Base-by-base conservation (phyloP, 2,888 invertebrate genomes). In the Ochlodes sylvanus region DNA sequence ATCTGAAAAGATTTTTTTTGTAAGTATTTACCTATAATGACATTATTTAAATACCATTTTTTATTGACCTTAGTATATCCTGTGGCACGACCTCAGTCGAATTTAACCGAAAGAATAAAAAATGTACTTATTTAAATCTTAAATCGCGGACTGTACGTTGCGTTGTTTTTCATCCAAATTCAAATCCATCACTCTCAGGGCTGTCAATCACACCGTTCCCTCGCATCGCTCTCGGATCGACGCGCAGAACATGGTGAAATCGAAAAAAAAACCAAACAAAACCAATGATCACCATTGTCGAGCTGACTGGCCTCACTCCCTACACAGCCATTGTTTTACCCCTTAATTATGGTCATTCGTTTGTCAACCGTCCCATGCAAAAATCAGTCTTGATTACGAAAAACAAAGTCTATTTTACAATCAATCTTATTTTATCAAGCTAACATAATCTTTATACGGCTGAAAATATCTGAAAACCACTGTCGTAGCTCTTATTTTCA, bases 231-330 rank as follows among this genome's bases (percentile, higher is more conserved):
- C 42, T 60, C 60, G 38, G 44, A 58, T 61, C 67, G 56, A 64
- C 47, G 32, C 60, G 41, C 52, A 19, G 55, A 47, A 67, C 67
- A 61, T 54, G 54, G 19, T 42, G 19, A 34, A 34, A 60, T 71
- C 71, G 67, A 71, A 72, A 72, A 71, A 74, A 77, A 71, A 74
- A 76, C 50, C 42, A 50, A 17, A 56, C 61, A 72, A 70, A 69
- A 67, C 63, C 63, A 56, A 68, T 68, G 38, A 68, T 50, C 57
- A 57, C 62, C 67, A 44, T 61, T 67, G 67, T 67, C 60, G 60
- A 60, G 60, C 61, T 63, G 54, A 62, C 55, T 42, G 58, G 47
- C 34, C 41, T 67, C 55, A 66, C 61, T 19, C 56, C 10, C 67
- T 54, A 15, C 55, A 54, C 62, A 47, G n/a, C 56, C 67, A 47